These are phyloP conservation scores for Protobothrops mucrosquamatus DNA, from an alignment of 2,113 vertebrate genomes.

Conservation along the genomic window DNA sequence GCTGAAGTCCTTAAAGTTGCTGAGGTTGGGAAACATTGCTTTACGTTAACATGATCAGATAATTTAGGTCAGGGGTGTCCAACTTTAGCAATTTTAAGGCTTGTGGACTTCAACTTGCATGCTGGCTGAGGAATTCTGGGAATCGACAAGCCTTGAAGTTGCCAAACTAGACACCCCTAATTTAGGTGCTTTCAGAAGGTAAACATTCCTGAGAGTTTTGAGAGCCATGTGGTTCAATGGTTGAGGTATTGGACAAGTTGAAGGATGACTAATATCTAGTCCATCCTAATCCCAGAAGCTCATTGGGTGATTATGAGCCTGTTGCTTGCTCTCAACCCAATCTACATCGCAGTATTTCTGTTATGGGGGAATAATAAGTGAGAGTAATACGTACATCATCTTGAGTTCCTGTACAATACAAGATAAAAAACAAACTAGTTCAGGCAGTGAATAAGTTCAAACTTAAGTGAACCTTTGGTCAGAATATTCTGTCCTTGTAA, in stretches of 20 bases:
- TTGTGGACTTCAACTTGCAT: neutral
- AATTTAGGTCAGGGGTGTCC: neutral
- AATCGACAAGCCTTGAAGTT: neutral
- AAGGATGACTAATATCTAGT: neutral
- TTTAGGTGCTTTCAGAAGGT: neutral
- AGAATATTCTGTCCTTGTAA: neutral
- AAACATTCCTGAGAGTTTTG: neutral
- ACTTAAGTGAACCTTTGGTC: neutral
- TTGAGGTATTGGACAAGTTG: neutral
- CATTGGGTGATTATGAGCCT: neutral
- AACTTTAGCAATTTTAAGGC: neutral
- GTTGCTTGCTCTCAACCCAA: neutral
- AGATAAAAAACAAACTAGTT: neutral
- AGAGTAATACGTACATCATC: neutral
- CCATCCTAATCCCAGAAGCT: neutral
- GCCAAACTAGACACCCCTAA: neutral
- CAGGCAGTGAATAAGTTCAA: neutral
- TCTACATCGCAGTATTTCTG: neutral
- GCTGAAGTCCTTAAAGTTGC: neutral
- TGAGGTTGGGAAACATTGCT: neutral
- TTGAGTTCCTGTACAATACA: neutral
- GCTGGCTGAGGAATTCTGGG: neutral
- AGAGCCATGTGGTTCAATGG: neutral
- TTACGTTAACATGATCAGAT: neutral
- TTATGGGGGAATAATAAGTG: neutral